Conservation (phyloP, 2,797 vertebrate species). For the Delichon dasypus region DNA sequence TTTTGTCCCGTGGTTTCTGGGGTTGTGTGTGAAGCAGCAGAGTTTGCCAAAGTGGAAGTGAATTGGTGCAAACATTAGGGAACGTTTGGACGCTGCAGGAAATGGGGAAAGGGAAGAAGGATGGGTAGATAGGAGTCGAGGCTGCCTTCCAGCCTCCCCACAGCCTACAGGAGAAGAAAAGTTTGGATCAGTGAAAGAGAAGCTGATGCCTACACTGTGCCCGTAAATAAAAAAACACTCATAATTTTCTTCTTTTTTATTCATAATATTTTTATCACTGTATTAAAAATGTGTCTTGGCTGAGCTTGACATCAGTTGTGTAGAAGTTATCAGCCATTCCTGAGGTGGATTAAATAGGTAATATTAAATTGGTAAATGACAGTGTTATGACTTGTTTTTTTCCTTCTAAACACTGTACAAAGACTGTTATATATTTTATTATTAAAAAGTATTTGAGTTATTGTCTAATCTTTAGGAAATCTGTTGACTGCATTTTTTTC, state of each 20-base stretch:
- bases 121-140: neutral
- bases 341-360: neutral
- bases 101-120: neutral
- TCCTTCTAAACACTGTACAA: neutral
- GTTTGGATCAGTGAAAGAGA: neutral
- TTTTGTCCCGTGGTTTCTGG: neutral
- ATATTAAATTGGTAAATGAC: neutral
- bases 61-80: neutral
- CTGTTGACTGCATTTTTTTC: neutral
- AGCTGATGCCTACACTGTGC: neutral
- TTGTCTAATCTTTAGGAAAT: conserved; percentile 6
- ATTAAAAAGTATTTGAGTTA: neutral
- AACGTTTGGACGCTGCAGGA: neutral
- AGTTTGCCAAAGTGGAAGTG: neutral
- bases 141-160: neutral
- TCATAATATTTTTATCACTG: neutral
- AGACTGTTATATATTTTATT: neutral
- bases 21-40: neutral
- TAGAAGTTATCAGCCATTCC: neutral
- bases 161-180: neutral
- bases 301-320: neutral
- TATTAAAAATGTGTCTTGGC: neutral
- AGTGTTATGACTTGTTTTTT: neutral
- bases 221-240: neutral
- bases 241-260: neutral